These are phyloP conservation scores for Troides aeacus DNA, from an alignment of 2,888 invertebrate species.

Conservation along the genomic window DNA sequence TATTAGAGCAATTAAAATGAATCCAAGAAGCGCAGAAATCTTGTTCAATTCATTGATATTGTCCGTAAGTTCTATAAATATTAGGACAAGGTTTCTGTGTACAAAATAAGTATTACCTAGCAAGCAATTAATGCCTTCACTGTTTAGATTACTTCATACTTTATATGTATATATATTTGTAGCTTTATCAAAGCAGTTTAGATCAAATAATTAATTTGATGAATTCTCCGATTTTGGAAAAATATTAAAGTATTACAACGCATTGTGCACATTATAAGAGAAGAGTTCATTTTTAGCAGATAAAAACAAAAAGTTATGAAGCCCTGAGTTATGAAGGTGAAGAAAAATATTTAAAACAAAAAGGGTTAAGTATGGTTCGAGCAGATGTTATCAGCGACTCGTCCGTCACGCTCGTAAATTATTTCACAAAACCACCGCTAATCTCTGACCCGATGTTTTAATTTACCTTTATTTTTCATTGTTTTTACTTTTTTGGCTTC, in stretches of 20 bases:
- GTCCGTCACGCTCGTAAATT: slow-evolving; percentile 79
- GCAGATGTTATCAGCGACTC: slow-evolving; percentile 77
- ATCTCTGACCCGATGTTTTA: slow-evolving; percentile 75
- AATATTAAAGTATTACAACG: background rate
- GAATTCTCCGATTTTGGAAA: background rate
- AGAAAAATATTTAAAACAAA: slow-evolving; percentile 73
- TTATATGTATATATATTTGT: too few species aligned
- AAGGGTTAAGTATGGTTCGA: slow-evolving; percentile 72
- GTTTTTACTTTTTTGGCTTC: slow-evolving; percentile 57
- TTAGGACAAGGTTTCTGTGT: background rate
- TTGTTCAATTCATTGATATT: too few species aligned
- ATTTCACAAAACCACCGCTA: slow-evolving; percentile 77
- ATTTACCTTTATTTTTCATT: slow-evolving; percentile 68
- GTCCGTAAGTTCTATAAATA: background rate
- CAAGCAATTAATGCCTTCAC: background rate
- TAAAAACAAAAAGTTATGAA: slow-evolving; percentile 72
- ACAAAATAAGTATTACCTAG: background rate
- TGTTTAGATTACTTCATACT: background rate
- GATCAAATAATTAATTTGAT: background rate
- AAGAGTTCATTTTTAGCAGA: slow-evolving; percentile 59
- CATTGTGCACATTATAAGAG: slow-evolving; percentile 46
- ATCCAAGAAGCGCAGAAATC: too few species aligned
- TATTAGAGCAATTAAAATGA: background rate
- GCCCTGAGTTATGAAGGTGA: slow-evolving; percentile 76
- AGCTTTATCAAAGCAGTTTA: background rate